These are phyloP conservation scores for Chiroxiphia lanceolata DNA, from an alignment of 2,797 vertebrate genomes.

Conservation along the genomic window DNA sequence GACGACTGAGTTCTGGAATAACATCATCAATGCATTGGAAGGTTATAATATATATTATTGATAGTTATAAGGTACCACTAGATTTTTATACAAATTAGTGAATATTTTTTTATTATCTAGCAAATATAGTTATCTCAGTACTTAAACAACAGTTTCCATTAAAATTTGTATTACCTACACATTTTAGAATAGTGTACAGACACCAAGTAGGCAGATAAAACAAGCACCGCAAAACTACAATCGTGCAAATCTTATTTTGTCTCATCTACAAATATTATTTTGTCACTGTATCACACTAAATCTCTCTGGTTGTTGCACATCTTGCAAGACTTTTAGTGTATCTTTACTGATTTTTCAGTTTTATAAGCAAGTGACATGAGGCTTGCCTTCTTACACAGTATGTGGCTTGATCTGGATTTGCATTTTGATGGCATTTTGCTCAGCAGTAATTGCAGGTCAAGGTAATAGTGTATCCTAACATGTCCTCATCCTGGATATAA, in stretches of 20 bases:
- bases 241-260: neutral
- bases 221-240: neutral
- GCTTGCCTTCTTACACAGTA: neutral
- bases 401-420: neutral
- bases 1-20: neutral
- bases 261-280: neutral
- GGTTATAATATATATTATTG: neutral
- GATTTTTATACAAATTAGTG: neutral
- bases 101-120: neutral
- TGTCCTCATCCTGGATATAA: neutral
- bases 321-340: rapidly evolving
- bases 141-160: neutral
- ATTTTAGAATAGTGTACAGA: neutral
- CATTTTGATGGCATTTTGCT: neutral
- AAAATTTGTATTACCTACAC: neutral
- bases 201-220: neutral
- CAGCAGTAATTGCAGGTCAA: neutral
- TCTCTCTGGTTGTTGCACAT: neutral
- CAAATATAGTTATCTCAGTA: neutral
- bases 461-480: neutral
- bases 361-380: neutral
- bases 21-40: neutral
- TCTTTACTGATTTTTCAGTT: neutral
- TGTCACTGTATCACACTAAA: neutral
- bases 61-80: neutral